Percentiles rank a stretch among this genome's conserved stretches.
Evolutionary conservation across 2,888 invertebrate genomes (phyloP).

Genomic region (Meta bourneti): DNA sequence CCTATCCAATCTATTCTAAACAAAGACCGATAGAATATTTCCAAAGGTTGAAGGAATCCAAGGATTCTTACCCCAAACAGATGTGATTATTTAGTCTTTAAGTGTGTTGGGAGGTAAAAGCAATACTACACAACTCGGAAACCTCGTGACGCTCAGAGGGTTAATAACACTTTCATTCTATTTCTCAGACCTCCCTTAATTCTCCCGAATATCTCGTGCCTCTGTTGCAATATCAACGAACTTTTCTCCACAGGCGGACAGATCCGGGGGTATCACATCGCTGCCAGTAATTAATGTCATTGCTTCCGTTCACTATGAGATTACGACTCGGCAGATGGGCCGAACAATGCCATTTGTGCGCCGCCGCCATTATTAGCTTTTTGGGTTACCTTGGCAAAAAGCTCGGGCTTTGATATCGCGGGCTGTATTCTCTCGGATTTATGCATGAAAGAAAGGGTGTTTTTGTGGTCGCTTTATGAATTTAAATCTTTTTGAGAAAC

Average conservation of each 20-base stretch:
- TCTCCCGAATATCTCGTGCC: neutral
- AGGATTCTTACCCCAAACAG: too few relatives aligned
- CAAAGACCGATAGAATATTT: too few relatives aligned
- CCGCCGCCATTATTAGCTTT: conserved; percentile 45
- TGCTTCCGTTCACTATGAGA: conserved; percentile 23
- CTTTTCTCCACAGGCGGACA: neutral
- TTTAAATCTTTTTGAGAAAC: too few relatives aligned
- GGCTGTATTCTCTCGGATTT: neutral
- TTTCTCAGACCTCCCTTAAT: neutral
- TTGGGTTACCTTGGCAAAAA: neutral
- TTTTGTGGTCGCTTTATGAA: neutral
- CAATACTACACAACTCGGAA: too few relatives aligned
- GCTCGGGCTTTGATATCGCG: neutral
- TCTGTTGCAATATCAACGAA: neutral
- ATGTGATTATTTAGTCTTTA: too few relatives aligned
- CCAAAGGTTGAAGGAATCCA: too few relatives aligned
- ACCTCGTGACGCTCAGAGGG: neutral
- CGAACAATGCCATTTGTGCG: conserved; percentile 30
- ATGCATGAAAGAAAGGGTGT: neutral
- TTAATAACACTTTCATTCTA: neutral
- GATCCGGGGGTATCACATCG: conserved; percentile 5
- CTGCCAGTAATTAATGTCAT: conserved; percentile 46
- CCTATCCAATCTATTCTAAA: too few relatives aligned
- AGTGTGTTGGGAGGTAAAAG: too few relatives aligned
- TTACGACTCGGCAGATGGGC: conserved; percentile 2